Conservation (phyloP, 1,140 invertebrate species). For the Penaeus indicus region DNA sequence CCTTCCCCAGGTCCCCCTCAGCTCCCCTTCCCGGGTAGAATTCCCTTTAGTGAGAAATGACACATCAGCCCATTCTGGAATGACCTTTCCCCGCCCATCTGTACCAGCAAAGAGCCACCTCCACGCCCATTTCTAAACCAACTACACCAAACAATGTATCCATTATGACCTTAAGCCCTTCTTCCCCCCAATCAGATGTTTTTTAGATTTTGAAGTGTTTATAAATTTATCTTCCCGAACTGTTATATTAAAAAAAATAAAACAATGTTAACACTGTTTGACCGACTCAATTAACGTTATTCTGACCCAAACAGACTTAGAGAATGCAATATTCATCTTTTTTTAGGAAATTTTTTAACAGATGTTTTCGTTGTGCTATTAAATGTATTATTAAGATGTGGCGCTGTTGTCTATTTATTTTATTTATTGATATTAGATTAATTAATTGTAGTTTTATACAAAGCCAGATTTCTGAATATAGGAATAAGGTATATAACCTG, state of each 20-base stretch:
- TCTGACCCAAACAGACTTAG: not conserved
- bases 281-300: too few species aligned
- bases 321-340: slow-evolving; percentile 4
- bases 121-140: too few species aligned
- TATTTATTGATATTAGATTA: slow-evolving; percentile 24
- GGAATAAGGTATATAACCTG: slow-evolving; percentile 18
- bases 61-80: too few species aligned
- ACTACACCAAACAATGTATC: too few species aligned
- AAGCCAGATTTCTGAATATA: slow-evolving; percentile 25
- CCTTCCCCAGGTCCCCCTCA: not conserved
- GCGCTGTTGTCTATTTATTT: slow-evolving; percentile 17
- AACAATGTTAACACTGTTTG: too few species aligned
- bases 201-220: too few species aligned
- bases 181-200: too few species aligned
- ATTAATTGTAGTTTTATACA: slow-evolving; percentile 31
- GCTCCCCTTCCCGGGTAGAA: not conserved
- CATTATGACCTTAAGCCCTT: too few species aligned
- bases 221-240: too few species aligned
- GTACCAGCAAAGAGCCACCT: too few species aligned
- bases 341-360: not conserved
- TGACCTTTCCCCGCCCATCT: too few species aligned
- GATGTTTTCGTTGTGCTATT: slow-evolving; percentile 21
- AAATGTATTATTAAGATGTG: slow-evolving; percentile 23
- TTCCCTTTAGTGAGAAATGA: not conserved
- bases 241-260: too few species aligned